Base-by-base conservation (phyloP, 2,888 invertebrate species). In the Cosmorhoe ocellata region DNA sequence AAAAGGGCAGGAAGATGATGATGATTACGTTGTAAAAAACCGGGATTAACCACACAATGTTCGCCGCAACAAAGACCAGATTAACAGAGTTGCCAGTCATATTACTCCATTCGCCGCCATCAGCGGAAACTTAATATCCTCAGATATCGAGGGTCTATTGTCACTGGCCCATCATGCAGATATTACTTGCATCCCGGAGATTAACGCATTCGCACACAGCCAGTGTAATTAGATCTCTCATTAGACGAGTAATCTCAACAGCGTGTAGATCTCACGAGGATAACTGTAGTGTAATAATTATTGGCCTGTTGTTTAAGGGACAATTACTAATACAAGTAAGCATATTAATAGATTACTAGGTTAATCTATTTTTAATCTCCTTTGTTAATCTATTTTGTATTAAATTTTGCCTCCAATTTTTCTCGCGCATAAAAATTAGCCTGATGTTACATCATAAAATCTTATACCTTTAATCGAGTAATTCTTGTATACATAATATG, bases 71-170 rank as follows among this genome's bases (percentile, higher is more conserved):
- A 54, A 57, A 48, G 51, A 51, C 61, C 39, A 61, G 67, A 60
- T 51, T 59, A 59, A 58, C 65, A 12, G 32, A 38, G 27, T 37
- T 44, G 61, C 74, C 74, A 51, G 41, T 47, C 52, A 51, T 52
- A 44, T 48, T 36, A 13, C 42, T 13, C 38, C 38, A 30, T 28
- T 71, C 76, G 79, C 71, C 76, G 78, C 79, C 64, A 71, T 67
- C 69, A 65, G 69, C 80, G 79, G 83, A 81, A 81, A 80, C 79
- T 79, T 83, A 83, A 84, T 84, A 84, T 81, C 81, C 71, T 64
- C 60, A 67, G 76, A 84, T 80, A 84, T 83, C 74, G 77, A 76
- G 73, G 61, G 70, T 54, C 76, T 69, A 83, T 84, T 82, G 79
- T 81, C 63, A 51, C 54, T 54, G 56, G 47, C 59, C 33, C 7